Evolutionary conservation across 2,888 invertebrate genomes (phyloP).

Genomic region (Caenorhabditis zanzibari): DNA sequence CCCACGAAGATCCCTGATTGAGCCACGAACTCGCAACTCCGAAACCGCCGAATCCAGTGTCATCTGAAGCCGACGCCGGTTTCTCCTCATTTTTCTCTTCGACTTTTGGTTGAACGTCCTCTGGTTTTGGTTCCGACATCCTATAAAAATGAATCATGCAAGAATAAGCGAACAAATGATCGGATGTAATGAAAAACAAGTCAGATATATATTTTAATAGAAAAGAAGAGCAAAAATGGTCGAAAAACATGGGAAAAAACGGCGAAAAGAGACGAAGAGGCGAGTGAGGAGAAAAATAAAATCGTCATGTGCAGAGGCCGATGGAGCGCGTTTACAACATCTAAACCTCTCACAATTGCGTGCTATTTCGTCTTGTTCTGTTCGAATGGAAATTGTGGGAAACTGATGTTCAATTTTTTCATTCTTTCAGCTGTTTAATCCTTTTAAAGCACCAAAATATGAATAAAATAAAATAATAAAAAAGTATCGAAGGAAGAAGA

Average conservation of each 20-base stretch:
- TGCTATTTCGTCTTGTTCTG: neutral
- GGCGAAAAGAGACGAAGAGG: constrained; percentile 26
- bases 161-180: constrained; percentile 12
- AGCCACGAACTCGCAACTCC: constrained; percentile 69
- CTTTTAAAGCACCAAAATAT: neutral
- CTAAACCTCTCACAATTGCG: neutral
- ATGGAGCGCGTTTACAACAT: constrained; percentile 11
- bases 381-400: constrained; percentile 3
- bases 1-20: constrained; percentile 71
- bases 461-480: no score
- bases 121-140: constrained; percentile 48
- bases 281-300: constrained; percentile 30
- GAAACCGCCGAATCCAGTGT: constrained; percentile 45
- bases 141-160: constrained; percentile 30
- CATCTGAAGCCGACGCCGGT: constrained; percentile 13
- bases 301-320: constrained; percentile 34
- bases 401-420: neutral
- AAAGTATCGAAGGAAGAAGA: no score
- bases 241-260: constrained; percentile 24
- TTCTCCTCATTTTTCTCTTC: constrained; percentile 39
- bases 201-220: constrained; percentile 2
- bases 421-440: neutral
- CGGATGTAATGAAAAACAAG: constrained; percentile 13
- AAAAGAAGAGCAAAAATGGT: constrained; percentile 17
- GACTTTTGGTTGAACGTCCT: constrained; percentile 36